Evolutionary conservation across 1,140 invertebrate genomes (phyloP).

Genomic region (Aradophagus sp.): DNA sequence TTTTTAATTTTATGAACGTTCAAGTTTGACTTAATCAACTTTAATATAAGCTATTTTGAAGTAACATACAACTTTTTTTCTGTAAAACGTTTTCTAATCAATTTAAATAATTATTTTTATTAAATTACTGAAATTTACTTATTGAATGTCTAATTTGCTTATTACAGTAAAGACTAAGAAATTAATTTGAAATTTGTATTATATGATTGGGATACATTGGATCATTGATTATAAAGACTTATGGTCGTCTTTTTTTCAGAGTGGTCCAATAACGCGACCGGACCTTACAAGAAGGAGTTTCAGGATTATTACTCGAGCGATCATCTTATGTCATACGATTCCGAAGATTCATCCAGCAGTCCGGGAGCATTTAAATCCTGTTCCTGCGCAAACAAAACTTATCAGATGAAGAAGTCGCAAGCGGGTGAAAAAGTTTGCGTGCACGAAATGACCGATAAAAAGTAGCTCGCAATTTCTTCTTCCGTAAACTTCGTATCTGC

Average conservation of each 20-base stretch:
- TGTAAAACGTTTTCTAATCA: too few relatives aligned
- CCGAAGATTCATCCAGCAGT: constrained; percentile 16
- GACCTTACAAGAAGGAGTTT: not conserved
- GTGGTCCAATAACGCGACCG: constrained; percentile 7
- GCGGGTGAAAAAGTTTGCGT: constrained; percentile 45
- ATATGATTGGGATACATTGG: too few relatives aligned
- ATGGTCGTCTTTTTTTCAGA: constrained; percentile 7
- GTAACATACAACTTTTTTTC: too few relatives aligned
- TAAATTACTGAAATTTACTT: too few relatives aligned
- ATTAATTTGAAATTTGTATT: too few relatives aligned
- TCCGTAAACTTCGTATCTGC: constrained; percentile 10
- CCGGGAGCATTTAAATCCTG: constrained; percentile 8
- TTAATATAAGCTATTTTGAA: too few relatives aligned
- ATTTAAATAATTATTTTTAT: too few relatives aligned
- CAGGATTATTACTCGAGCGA: constrained; percentile 21
- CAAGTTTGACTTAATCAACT: too few relatives aligned
- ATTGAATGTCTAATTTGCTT: too few relatives aligned
- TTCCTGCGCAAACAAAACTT: constrained; percentile 22
- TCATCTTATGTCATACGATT: constrained; percentile 18
- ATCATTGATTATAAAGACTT: too few relatives aligned
- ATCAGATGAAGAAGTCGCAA: constrained; percentile 12
- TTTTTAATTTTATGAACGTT: too few relatives aligned
- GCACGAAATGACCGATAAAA: constrained; percentile 45
- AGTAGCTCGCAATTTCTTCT: constrained; percentile 27
- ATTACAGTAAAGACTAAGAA: too few relatives aligned